These are phyloP conservation scores for Heteropelma amictum DNA, from an alignment of 2,888 invertebrate genomes.

Conservation along the genomic window DNA sequence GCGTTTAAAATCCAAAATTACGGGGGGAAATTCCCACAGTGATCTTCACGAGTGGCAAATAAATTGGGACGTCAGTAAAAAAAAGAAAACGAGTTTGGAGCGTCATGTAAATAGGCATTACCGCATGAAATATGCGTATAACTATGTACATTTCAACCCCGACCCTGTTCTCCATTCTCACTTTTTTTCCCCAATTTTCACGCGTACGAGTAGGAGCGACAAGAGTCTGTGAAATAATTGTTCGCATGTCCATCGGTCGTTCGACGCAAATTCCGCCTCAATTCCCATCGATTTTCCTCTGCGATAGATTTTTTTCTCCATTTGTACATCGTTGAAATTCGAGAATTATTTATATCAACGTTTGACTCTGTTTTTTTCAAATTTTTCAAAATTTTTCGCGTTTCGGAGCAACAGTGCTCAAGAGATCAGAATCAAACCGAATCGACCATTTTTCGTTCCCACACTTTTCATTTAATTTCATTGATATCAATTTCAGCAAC, in stretches of 20 bases:
- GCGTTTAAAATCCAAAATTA: conserved; percentile 1
- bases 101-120: conserved; percentile 13
- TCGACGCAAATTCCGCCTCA: background rate
- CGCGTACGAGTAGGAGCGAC: background rate
- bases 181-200: background rate
- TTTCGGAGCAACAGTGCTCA: no score
- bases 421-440: no score
- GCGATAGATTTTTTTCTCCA: background rate
- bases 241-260: background rate
- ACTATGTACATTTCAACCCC: background rate
- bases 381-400: no score
- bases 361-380: background rate
- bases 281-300: background rate
- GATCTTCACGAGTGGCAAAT: conserved; percentile 66
- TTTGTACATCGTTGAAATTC: background rate
- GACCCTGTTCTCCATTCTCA: conserved; percentile 20
- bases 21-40: conserved; percentile 64
- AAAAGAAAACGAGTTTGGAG: conserved; percentile 47
- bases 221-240: background rate
- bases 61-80: conserved; percentile 62
- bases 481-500: no score
- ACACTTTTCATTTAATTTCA: no score
- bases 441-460: no score
- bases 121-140: background rate
- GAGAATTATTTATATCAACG: background rate